Base-by-base conservation (phyloP, 2,888 invertebrate species). In the Auanema sp. region DNA sequence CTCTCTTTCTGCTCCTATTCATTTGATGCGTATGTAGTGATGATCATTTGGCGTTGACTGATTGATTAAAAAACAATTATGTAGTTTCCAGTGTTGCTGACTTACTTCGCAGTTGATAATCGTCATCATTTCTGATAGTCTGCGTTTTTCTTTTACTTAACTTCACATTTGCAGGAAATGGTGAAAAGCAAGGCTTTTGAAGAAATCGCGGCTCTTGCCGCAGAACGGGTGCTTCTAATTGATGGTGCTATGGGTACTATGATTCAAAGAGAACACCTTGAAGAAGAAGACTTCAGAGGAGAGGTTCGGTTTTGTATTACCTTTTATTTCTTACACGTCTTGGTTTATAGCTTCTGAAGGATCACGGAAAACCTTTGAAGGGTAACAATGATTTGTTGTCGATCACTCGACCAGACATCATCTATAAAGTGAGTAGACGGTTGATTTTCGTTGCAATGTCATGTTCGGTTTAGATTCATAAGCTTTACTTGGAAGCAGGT, bases 241-340 rank as follows among this genome's bases (percentile, higher is more conserved):
- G 79, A 79, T 64, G 79, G 88, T 41, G 88, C 87, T 10, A 88
- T 88, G 88, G 88, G 88, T n/a, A 88, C 88, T 5, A 88, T 88
- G 88, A 88, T 88, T 56, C 86, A 88, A 73, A 77, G 83, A 57
- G 83, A 86, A 58, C 79, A 83, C 53, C 81, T 88, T 59, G 85
- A 85, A 50, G 88, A 88, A 69, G 84, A 85, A 41, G 87, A 88
- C 72, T 88, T 87, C 76, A 78, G 87, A 47, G 70, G 68, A 54
- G 72, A 72, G 66, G 71, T 71, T 23, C 33, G 12, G 16, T n/a
- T n/a, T 52, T 52, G 4, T 6, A 47, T 47, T 8, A 33, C 3
- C 33, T 33, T 33, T 33, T 33, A 3, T 3, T 8, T 6, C 10
- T 21, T 47, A 47, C 18, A 56, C 16, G 12, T 14, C 12, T 33